Percentiles rank a stretch among this genome's conserved stretches.
phyloP scores from a whole-genome alignment of 2,888 invertebrate species.

The Thyatira batis region DNA sequence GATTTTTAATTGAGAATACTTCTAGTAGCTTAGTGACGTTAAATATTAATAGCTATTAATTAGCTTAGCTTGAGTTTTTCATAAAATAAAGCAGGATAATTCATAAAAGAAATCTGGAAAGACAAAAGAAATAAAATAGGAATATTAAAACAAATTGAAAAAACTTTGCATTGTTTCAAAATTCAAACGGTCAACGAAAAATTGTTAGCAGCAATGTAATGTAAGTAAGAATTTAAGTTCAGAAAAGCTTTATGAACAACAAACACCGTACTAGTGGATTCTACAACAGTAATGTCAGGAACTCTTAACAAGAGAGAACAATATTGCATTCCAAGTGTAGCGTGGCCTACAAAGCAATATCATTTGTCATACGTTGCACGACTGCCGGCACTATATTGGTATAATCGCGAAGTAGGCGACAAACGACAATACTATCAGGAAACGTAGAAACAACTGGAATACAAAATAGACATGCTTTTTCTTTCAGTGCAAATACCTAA shows the following conservation, averaged over 20 bases:
- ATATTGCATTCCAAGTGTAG: conserved; percentile 65
- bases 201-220: background rate
- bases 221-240: background rate
- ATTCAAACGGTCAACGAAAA: background rate
- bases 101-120: background rate
- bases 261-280: conserved; percentile 9
- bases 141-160: background rate
- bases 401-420: conserved; percentile 25
- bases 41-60: too few species aligned
- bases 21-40: background rate
- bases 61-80: background rate
- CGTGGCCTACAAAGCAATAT: conserved; percentile 48
- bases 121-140: background rate
- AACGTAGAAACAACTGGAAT: conserved; percentile 10
- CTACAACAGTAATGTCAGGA: conserved; percentile 38
- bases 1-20: background rate
- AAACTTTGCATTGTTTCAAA: background rate
- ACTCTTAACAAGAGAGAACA: conserved; percentile 44
- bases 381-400: conserved; percentile 24
- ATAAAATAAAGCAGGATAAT: background rate
- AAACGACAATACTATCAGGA: conserved; percentile 5
- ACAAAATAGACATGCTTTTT: conserved; percentile 6
- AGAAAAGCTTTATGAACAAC: background rate
- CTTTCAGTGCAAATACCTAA: background rate
- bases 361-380: conserved; percentile 57